phyloP scores from a whole-genome alignment of 1,140 invertebrate species.

The Bombus affinis region DNA sequence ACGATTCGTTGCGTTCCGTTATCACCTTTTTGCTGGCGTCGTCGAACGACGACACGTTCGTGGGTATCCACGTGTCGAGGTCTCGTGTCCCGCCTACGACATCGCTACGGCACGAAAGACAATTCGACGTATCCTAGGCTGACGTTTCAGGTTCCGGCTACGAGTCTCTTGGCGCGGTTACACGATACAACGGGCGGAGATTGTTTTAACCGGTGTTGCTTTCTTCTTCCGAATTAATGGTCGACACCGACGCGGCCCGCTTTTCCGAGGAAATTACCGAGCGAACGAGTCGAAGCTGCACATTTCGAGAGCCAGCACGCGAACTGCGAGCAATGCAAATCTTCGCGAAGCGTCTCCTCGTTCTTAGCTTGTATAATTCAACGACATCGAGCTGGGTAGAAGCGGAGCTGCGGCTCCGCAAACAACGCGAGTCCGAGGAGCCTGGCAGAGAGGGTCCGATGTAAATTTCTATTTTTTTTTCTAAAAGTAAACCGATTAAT shows the following conservation, averaged over 20 bases:
- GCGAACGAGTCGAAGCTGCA: background rate
- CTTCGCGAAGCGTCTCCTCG: background rate
- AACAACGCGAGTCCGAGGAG: background rate
- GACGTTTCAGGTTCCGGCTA: too few relatives aligned
- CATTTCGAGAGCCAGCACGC: background rate
- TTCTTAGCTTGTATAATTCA: conserved; percentile 7
- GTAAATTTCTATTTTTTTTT: conserved; percentile 4
- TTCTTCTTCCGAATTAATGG: background rate
- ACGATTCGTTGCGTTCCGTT: background rate
- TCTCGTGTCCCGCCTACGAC: background rate
- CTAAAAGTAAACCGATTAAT: conserved; percentile 45
- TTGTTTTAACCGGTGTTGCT: too few relatives aligned
- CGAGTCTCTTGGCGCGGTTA: too few relatives aligned
- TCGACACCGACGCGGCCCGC: too few relatives aligned
- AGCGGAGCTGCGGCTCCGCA: background rate
- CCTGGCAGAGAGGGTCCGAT: background rate
- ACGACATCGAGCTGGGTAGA: conserved; percentile 1
- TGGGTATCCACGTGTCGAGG: background rate
- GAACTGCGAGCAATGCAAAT: background rate
- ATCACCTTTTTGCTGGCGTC: conserved; percentile 18
- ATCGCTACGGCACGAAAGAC: too few relatives aligned
- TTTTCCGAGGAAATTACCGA: conserved; percentile 14
- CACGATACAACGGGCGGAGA: too few relatives aligned
- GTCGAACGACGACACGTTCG: background rate
- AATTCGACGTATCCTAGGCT: too few relatives aligned